Percentiles rank a stretch among this genome's conserved stretches.
Conservation (phyloP, 2,888 invertebrate species). For the Diabrotica balteata region DNA sequence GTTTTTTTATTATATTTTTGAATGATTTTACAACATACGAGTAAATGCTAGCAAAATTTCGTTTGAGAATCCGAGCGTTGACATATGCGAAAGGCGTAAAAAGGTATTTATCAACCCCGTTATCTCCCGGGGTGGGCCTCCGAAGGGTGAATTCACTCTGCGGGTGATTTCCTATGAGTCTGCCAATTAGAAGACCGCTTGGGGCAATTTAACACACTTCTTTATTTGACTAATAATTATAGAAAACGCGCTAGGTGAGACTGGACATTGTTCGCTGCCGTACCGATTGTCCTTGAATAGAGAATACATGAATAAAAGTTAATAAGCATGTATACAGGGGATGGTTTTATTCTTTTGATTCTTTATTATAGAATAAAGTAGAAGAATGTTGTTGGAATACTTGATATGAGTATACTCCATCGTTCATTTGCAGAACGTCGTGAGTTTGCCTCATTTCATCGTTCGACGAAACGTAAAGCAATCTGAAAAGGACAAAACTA, state of each 20-base stretch:
- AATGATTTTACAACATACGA: too few relatives aligned
- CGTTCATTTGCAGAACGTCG: too few relatives aligned
- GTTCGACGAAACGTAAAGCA: too few relatives aligned
- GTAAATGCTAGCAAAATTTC: too few relatives aligned
- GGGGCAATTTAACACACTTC: slow-evolving; percentile 31
- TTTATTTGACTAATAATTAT: slow-evolving; percentile 32
- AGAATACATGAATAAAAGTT: slow-evolving; percentile 4
- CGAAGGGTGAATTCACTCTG: slow-evolving; percentile 27
- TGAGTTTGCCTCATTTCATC: too few relatives aligned
- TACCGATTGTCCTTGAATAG: slow-evolving; percentile 5
- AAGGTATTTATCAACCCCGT: slow-evolving; percentile 29
- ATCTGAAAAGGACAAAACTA: too few relatives aligned
- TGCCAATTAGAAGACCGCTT: slow-evolving; percentile 37
- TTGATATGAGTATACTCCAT: too few relatives aligned
- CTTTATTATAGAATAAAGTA: too few relatives aligned
- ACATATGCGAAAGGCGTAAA: slow-evolving; percentile 38
- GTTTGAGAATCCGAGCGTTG: neutral
- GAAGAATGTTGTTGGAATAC: too few relatives aligned
- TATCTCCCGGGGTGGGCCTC: slow-evolving; percentile 25
- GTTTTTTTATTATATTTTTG: too few relatives aligned
- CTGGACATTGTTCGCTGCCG: slow-evolving; percentile 19
- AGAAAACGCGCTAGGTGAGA: slow-evolving; percentile 19
- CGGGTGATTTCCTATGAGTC: slow-evolving; percentile 33
- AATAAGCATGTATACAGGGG: slow-evolving; percentile 3
- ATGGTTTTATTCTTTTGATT: neutral